These are phyloP conservation scores for Drosophila formosana DNA, from an alignment of 2,888 invertebrate species.

Conservation along the genomic window DNA sequence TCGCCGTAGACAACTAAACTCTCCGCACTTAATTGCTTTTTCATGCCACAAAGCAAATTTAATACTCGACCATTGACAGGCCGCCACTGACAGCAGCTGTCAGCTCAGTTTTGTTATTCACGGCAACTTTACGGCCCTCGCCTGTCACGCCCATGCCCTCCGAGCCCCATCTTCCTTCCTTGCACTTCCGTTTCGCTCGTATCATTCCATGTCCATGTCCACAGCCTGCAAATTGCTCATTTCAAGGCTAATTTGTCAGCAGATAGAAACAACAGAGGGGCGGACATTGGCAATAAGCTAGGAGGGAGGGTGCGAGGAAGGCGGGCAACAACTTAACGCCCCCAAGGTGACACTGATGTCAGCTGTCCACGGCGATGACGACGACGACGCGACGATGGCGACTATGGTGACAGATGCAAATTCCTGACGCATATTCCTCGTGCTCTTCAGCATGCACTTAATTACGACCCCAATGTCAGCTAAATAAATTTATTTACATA, in stretches of 20 bases:
- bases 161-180: neutral
- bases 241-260: constrained; percentile 83
- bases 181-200: neutral
- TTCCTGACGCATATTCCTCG: constrained; percentile 37
- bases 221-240: constrained; percentile 77
- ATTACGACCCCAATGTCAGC: constrained; percentile 68
- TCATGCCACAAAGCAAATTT: constrained; percentile 75
- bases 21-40: constrained; percentile 73
- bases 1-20: constrained; percentile 40
- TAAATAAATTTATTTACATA: constrained; percentile 81
- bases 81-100: constrained; percentile 77
- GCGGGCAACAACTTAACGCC: constrained; percentile 17
- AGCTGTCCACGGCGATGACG: constrained; percentile 13
- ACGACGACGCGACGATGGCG: constrained; percentile 6
- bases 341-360: constrained; percentile 39
- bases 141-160: constrained; percentile 11
- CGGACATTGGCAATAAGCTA: constrained; percentile 42
- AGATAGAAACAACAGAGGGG: constrained; percentile 40
- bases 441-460: constrained; percentile 59
- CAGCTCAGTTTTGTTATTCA: constrained; percentile 72
- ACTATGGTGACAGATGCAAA: constrained; percentile 63
- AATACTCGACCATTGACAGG: constrained; percentile 70
- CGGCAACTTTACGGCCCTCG: constrained; percentile 38
- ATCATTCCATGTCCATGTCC: constrained; percentile 35
- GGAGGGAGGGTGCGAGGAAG: neutral